A percentile compares a stretch with the other conserved stretches of the same genome.
These are phyloP conservation scores for Eucera pruinosa DNA, from an alignment of 2,888 invertebrate genomes.

Conservation along the genomic window DNA sequence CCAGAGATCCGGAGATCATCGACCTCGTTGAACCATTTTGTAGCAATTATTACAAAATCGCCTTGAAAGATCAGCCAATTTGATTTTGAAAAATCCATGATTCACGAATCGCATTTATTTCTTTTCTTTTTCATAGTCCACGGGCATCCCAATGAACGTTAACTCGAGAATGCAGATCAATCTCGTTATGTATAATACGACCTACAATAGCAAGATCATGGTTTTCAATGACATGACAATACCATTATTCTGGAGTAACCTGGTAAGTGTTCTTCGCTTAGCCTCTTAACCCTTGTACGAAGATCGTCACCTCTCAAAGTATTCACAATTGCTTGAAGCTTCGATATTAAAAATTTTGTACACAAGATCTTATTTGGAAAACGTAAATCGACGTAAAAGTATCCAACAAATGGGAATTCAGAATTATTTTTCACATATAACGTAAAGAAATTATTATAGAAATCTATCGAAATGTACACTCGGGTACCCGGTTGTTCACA, in stretches of 20 bases:
- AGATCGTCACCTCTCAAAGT: too few relatives aligned
- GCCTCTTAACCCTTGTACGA: too few relatives aligned
- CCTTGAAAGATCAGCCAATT: not conserved
- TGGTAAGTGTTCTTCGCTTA: constrained; percentile 85
- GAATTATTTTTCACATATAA: too few relatives aligned
- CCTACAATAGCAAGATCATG: constrained; percentile 87
- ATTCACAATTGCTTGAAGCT: too few relatives aligned
- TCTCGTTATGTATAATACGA: constrained; percentile 87
- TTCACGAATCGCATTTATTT: not conserved
- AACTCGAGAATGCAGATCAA: constrained; percentile 90
- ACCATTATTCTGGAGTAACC: constrained; percentile 90
- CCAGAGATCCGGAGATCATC: not conserved
- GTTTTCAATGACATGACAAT: constrained; percentile 88
- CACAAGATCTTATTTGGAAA: too few relatives aligned
- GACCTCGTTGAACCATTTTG: constrained; percentile 6
- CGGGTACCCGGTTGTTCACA: too few relatives aligned
- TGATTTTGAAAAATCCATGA: not conserved
- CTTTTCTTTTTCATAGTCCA: constrained; percentile 82
- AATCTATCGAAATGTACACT: too few relatives aligned
- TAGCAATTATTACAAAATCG: not conserved
- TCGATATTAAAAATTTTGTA: too few relatives aligned
- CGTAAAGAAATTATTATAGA: too few relatives aligned
- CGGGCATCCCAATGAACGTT: constrained; percentile 89
- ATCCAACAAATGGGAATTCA: too few relatives aligned
- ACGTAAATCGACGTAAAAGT: too few relatives aligned